A percentile compares a stretch with the other conserved stretches of the same genome.
Conservation (phyloP, 2,113 vertebrate species). For the Tyrannus savana region DNA sequence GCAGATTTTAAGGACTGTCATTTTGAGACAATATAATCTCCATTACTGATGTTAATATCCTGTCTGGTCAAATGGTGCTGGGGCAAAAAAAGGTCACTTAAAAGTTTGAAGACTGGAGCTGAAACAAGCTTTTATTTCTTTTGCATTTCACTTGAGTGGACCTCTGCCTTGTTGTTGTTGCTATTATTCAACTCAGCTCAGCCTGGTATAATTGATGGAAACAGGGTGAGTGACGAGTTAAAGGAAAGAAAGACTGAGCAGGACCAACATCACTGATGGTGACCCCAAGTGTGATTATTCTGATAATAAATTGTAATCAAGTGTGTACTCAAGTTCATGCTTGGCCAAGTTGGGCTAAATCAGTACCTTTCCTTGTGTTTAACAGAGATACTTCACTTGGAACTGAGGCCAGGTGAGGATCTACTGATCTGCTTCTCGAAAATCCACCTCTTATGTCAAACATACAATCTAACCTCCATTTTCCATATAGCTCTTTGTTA, state of each 20-base stretch:
- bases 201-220: not conserved
- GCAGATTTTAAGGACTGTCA: not conserved
- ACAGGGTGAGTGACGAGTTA: not conserved
- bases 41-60: not conserved
- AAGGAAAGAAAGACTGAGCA: not conserved
- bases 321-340: not conserved
- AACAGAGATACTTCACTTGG: not conserved
- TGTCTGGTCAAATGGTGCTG: not conserved
- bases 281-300: not conserved
- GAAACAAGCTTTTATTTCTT: not conserved
- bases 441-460: not conserved
- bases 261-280: not conserved
- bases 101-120: not conserved
- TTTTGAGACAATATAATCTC: not conserved
- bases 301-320: not conserved
- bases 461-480: fast-evolving
- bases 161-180: not conserved
- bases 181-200: not conserved
- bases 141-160: not conserved
- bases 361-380: not conserved
- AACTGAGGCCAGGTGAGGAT: not conserved
- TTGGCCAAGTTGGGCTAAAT: not conserved
- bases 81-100: not conserved
- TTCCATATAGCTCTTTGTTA: not conserved
- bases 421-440: not conserved